These are phyloP conservation scores for Labroides dimidiatus DNA, from an alignment of 2,797 vertebrate genomes.

Conservation along the genomic window DNA sequence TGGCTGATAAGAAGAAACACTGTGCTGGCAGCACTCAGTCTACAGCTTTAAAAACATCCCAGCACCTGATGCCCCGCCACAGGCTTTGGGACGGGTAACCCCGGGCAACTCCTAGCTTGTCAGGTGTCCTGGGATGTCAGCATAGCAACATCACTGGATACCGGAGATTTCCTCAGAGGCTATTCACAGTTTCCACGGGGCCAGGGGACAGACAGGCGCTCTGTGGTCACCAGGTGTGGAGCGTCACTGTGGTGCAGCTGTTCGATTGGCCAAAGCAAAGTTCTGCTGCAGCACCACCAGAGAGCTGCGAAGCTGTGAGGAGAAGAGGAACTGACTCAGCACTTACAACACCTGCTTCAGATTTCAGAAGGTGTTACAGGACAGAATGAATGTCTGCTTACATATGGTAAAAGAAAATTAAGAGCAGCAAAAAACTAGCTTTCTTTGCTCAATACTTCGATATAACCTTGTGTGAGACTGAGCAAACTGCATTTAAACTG, in stretches of 20 bases:
- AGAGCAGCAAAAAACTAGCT: background rate
- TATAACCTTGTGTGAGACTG: no score
- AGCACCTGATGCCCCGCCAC: conserved; percentile 37
- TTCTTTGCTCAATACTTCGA: background rate
- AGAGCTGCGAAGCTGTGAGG: conserved; percentile 91
- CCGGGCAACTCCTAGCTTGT: conserved; percentile 45
- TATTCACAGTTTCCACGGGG: conserved; percentile 14
- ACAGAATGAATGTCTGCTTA: background rate
- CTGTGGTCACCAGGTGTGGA: conserved; percentile 22
- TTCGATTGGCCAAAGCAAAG: conserved; percentile 90
- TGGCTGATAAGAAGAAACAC: conserved; percentile 12
- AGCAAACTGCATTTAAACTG: no score
- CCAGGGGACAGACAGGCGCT: background rate
- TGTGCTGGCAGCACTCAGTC: conserved; percentile 30
- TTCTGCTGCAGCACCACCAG: conserved; percentile 92
- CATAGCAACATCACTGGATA: conserved; percentile 50
- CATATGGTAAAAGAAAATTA: background rate
- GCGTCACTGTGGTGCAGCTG: conserved; percentile 68
- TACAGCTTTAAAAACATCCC: conserved; percentile 60
- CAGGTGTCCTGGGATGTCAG: conserved; percentile 37
- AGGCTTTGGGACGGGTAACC: conserved; percentile 46
- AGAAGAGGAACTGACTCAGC: conserved; percentile 25
- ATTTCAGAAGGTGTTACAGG: background rate
- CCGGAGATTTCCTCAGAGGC: conserved; percentile 47
- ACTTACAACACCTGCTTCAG: background rate